Conservation (phyloP, 2,113 vertebrate species). For the Pollachius pollachius region DNA sequence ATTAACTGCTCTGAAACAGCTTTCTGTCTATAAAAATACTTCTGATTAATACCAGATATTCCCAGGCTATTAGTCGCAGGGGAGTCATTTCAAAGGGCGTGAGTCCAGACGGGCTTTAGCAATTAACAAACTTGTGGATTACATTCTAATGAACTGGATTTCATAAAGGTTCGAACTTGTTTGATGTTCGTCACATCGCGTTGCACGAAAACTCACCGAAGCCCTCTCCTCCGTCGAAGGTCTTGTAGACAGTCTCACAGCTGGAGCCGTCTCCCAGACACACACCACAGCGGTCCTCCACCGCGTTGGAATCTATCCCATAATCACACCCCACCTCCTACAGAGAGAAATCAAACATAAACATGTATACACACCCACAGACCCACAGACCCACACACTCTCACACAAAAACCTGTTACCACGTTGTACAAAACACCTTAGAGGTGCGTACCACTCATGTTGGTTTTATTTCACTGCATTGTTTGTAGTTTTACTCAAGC, state of each 20-base stretch:
- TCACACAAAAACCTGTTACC: too few species aligned
- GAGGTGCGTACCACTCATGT: too few species aligned
- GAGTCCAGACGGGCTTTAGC: constrained; percentile 42
- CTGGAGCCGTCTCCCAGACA: constrained; percentile 89
- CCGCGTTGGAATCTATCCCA: constrained; percentile 90
- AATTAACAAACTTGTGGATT: neutral
- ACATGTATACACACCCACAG: neutral
- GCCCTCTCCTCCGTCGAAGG: constrained; percentile 85
- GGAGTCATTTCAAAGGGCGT: neutral
- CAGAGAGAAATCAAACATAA: constrained; percentile 1
- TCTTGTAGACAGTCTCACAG: constrained; percentile 84
- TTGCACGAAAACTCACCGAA: constrained; percentile 76
- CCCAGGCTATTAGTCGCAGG: constrained; percentile 24
- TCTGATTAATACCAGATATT: constrained; percentile 23
- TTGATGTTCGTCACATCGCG: too few species aligned
- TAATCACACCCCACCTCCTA: constrained; percentile 94
- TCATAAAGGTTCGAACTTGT: too few species aligned
- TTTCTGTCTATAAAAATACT: constrained; percentile 30
- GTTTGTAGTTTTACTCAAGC: too few species aligned
- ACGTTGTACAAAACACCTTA: too few species aligned
- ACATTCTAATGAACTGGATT: neutral
- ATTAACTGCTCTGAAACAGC: constrained; percentile 48
- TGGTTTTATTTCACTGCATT: too few species aligned
- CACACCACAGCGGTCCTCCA: constrained; percentile 92
- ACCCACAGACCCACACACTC: too few species aligned